Percentiles rank a stretch among this genome's conserved stretches.
Evolutionary conservation across 2,888 invertebrate genomes (phyloP).

Genomic region (Subacronicta megacephala): DNA sequence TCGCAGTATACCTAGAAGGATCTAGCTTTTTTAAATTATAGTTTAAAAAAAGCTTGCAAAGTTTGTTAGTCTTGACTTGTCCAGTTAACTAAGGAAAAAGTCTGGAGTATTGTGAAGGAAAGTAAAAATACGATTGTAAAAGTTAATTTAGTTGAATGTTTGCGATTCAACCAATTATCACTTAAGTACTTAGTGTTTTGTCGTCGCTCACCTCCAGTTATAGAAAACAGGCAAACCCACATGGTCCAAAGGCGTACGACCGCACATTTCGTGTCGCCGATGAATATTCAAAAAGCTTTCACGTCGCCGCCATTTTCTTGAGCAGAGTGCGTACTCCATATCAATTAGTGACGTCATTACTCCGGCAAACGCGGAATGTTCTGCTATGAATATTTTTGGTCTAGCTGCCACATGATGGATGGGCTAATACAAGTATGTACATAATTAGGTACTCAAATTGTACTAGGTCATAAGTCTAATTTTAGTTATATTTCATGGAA

Average conservation of each 20-base stretch:
- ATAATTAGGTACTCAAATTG: conserved; percentile 19
- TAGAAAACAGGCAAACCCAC: conserved; percentile 6
- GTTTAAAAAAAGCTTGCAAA: no score
- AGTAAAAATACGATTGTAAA: no score
- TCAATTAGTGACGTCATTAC: conserved; percentile 71
- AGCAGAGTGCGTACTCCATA: conserved; percentile 67
- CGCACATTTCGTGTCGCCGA: conserved; percentile 60
- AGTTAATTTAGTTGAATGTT: no score
- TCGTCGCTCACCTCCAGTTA: conserved; percentile 5
- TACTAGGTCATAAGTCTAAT: background rate
- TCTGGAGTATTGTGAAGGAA: no score
- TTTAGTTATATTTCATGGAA: conserved; percentile 3
- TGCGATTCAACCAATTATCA: no score
- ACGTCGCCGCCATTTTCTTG: conserved; percentile 64
- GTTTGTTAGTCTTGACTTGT: no score
- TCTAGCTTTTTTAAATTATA: no score
- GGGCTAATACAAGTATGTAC: conserved; percentile 21
- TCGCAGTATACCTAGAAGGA: no score
- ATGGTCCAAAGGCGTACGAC: conserved; percentile 31
- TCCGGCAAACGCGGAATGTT: conserved; percentile 52
- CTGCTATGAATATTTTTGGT: conserved; percentile 62
- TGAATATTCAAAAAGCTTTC: conserved; percentile 73
- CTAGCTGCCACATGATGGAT: conserved; percentile 47
- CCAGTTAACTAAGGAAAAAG: no score
- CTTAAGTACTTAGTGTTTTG: background rate